Base-by-base conservation (phyloP, 1,140 invertebrate species). In the Trachymyrmex cornetzi region DNA sequence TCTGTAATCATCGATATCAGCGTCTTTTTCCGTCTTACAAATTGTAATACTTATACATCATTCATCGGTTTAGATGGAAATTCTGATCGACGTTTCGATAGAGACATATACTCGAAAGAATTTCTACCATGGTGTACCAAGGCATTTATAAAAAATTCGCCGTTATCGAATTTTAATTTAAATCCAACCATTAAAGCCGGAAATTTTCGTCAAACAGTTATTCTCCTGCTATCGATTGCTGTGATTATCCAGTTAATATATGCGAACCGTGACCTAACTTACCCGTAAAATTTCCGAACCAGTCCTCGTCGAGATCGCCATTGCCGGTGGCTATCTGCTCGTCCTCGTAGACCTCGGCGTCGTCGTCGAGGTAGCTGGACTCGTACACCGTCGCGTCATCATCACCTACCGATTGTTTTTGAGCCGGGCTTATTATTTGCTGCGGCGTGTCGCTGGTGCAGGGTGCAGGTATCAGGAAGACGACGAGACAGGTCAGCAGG, bases 231-330 rank as follows among this genome's bases (percentile, higher is more conserved):
- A 66, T 66, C 64, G 59, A 64, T 14, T 48, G 64, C 53, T 67
- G 57, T 86, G 30, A 24, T 64, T 16, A 48, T 34, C 9, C 38
- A 44, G 38, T 44, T 44, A 11, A 44, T 44, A 12, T 44, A 11
- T 7, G 11, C 24, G 27, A 55, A n/a, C 4, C 19, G 30, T 9
- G 5, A 24, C 16, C 11, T n/a, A 34, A 50, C 87, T 89, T 92
- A 95, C 95, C 77, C 24, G 59, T 79, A 48, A 79, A 66, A 30
- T 79, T 79, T 30, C 7, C 64, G 50, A n/a, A 55, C 44, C 69
- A 72, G 79, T 88, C 92, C 94, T 94, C 94, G 92, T 95, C 93
- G 50, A 92, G 92, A 61, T 94, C 92, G 77, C 82, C 57, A 63
- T 89, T 89, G 86, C 93, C 91, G 91, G 91, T 87, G 82, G 93